Evolutionary conservation across 2,113 vertebrate genomes (phyloP), one percentile per base, ranked within the genome.

Genomic region (Sclerurus mexicanus): DNA sequence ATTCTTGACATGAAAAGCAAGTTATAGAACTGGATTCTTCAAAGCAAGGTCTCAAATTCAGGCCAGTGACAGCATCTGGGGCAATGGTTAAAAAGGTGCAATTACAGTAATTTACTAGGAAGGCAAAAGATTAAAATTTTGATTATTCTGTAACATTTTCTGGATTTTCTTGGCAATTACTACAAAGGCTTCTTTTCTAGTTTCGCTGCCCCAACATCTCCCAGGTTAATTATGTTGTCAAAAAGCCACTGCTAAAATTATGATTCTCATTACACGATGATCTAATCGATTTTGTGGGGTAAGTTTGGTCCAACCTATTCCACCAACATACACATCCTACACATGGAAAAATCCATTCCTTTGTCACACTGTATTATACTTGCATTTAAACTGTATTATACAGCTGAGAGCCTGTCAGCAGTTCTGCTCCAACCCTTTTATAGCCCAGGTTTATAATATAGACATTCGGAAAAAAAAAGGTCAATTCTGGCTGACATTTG

Each of bases 151-250:
- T 46, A 81, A 74, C 59, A 60, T 91, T 92, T 82, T 56, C 66
- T 49, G 30, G 78, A n/a, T 91, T 93, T 92, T 93, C 89, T 78
- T 80, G 59, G 40, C 39, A 39, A 81, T 93, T 87, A 93, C 92
- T 87, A 81, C 83, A 83, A 9, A 46, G 74, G 73, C 76, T 76
- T 84, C 72, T 47, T 31, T 23, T 53, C 85, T 89, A 25, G 44
- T 67, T 95, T 82, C 56, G 84, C 16, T 83, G 78, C 86, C 86
- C 95, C 85, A 22, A 82, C 35, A 66, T 90, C 78, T 96, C 86
- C 86, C 79, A 92, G 82, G 79, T 96, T 97, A 97, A 98, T 97
- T 95, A 90, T n/a, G 58, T 78, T 97, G 94, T 94, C 87, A 72
- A 86, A 95, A 85, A 94, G 95, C 66, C 92, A 91, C 87, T 3